A percentile compares a stretch with the other conserved stretches of the same genome.
Evolutionary conservation across 2,797 vertebrate genomes (phyloP).

Genomic region (Lemur catta): DNA sequence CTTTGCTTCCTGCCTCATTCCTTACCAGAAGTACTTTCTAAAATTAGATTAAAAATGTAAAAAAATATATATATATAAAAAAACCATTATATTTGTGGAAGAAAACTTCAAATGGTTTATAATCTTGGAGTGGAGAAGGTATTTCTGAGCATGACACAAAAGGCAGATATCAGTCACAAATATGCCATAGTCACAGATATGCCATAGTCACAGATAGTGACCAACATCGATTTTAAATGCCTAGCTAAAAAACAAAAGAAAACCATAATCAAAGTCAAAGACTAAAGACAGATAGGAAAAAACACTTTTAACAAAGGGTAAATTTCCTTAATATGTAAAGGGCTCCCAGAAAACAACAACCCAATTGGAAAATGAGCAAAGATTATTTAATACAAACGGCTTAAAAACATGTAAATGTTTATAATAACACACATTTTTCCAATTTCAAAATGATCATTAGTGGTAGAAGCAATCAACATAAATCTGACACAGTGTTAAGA

Average conservation of each 20-base stretch:
- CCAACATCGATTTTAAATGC: neutral
- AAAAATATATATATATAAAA: neutral
- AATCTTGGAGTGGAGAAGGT: neutral
- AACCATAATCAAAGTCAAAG: neutral
- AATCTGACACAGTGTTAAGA: neutral
- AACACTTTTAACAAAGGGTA: neutral
- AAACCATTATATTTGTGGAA: neutral
- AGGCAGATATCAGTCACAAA: neutral
- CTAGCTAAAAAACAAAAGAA: neutral
- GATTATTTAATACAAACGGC: neutral
- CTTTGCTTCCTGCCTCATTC: neutral
- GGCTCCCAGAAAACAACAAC: neutral
- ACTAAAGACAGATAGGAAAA: neutral
- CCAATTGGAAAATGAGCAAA: neutral
- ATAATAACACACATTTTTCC: neutral
- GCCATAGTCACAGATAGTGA: no score
- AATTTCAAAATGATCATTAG: neutral
- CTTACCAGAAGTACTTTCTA: neutral
- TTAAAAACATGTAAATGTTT: neutral
- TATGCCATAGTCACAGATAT: no score
- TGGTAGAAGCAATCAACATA: neutral
- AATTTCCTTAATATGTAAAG: neutral
- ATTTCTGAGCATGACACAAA: neutral
- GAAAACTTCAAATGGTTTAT: neutral
- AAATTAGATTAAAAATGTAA: neutral